Evolutionary conservation across 1,140 invertebrate species (phyloP).

Genomic region (Drosophila nikananu): DNA sequence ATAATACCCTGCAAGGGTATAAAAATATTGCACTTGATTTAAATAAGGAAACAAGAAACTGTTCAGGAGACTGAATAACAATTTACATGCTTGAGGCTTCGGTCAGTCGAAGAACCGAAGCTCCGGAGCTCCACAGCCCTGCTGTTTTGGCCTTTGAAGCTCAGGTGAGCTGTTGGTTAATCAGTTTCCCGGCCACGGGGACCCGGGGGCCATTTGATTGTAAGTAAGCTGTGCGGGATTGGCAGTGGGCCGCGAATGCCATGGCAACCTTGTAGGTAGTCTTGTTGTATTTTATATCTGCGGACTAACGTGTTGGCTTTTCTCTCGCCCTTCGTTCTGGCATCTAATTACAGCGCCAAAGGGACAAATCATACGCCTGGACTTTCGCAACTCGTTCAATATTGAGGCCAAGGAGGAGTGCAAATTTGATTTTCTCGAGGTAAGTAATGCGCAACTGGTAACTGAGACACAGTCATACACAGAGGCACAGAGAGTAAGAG

Average conservation of each 20-base stretch:
- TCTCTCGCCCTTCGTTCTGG: neutral
- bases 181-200: slow-evolving; percentile 36
- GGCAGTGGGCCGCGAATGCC: slow-evolving; percentile 4
- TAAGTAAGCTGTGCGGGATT: slow-evolving; percentile 9
- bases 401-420: slow-evolving; percentile 91
- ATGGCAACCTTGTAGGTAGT: slow-evolving; percentile 9
- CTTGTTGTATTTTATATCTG: slow-evolving; percentile 14
- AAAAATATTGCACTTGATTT: neutral
- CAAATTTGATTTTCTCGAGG: slow-evolving; percentile 93
- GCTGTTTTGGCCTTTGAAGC: neutral
- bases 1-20: too few relatives aligned
- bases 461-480: slow-evolving; percentile 3
- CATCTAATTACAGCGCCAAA: slow-evolving; percentile 89
- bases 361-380: slow-evolving; percentile 91
- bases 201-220: slow-evolving; percentile 27
- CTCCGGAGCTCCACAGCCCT: too few relatives aligned
- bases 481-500: neutral
- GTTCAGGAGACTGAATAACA: too few relatives aligned
- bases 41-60: too few relatives aligned
- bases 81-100: neutral
- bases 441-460: slow-evolving; percentile 80
- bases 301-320: slow-evolving; percentile 38
- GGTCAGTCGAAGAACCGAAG: neutral
- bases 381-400: slow-evolving; percentile 93
- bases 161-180: slow-evolving; percentile 46